Evolutionary conservation across 2,797 vertebrate species (phyloP).

Genomic region (Valencia hispanica): DNA sequence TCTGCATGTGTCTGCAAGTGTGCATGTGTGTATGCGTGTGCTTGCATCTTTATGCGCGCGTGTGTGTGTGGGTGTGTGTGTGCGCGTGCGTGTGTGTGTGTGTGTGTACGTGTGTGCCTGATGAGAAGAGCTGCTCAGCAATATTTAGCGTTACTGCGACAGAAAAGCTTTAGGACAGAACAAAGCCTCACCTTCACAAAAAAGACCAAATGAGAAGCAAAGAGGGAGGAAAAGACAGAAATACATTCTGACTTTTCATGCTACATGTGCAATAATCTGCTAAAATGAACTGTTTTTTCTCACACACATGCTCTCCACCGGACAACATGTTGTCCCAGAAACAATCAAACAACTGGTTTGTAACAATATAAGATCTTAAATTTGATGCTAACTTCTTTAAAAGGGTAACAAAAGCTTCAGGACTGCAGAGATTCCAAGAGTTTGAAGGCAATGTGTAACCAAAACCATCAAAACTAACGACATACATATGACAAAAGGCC

Average conservation of each 20-base stretch:
- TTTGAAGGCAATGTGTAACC: not conserved
- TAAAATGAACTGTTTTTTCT: constrained; percentile 5
- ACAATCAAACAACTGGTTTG: not conserved
- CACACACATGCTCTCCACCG: not conserved
- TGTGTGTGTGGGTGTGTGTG: constrained; percentile 22
- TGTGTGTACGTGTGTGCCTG: constrained; percentile 45
- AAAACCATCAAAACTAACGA: constrained; percentile 3
- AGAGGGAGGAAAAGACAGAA: constrained; percentile 25
- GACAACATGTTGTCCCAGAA: not conserved
- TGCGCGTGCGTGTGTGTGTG: constrained; percentile 22
- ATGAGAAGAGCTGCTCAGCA: constrained; percentile 79
- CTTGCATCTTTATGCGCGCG: constrained; percentile 22
- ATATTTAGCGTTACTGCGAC: constrained; percentile 81
- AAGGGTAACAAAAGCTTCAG: not conserved
- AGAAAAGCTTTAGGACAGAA: constrained; percentile 73
- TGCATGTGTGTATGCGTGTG: constrained; percentile 36
- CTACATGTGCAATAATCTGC: constrained; percentile 39
- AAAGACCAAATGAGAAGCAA: constrained; percentile 55
- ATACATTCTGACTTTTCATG: constrained; percentile 45
- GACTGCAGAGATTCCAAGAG: not conserved
- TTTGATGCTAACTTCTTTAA: not conserved
- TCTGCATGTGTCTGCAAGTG: constrained; percentile 64
- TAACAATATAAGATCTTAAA: not conserved
- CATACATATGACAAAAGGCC: constrained; percentile 21
- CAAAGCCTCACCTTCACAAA: constrained; percentile 71